Evolutionary conservation across 2,113 vertebrate species (phyloP).

Genomic region (Myrmophylax atrothorax): DNA sequence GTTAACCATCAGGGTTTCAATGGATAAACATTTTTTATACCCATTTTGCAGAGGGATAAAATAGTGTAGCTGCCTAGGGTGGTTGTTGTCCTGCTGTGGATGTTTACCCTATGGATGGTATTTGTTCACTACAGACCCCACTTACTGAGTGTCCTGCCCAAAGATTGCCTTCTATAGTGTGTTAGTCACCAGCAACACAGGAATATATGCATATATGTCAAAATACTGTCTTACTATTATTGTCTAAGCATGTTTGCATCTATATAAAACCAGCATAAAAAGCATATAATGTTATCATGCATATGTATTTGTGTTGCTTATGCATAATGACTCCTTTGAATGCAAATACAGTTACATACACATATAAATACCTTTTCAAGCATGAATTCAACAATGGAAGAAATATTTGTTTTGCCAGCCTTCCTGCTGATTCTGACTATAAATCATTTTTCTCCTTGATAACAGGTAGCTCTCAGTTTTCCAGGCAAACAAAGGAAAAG

Average conservation of each 20-base stretch:
- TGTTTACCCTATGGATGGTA: fast-evolving
- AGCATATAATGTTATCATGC: background rate
- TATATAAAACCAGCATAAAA: background rate
- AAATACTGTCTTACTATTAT: background rate
- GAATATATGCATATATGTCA: background rate
- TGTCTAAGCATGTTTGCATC: background rate
- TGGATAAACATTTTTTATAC: background rate
- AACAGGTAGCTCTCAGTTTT: constrained; percentile 54
- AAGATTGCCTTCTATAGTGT: background rate
- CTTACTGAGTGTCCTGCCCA: background rate
- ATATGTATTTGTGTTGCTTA: background rate
- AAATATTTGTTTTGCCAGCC: background rate
- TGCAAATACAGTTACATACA: background rate
- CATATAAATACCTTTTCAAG: background rate
- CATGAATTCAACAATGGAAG: background rate
- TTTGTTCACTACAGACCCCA: background rate
- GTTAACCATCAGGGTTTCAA: background rate
- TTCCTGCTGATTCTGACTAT: background rate
- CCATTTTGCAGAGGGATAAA: background rate
- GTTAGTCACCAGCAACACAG: background rate
- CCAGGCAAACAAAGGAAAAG: constrained; percentile 41
- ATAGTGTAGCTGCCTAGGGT: background rate
- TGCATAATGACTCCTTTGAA: background rate
- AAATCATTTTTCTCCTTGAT: background rate
- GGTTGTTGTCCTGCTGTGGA: background rate